Percentiles rank a stretch among this genome's conserved stretches.
Evolutionary conservation across 2,797 vertebrate species (phyloP).

Genomic region (Sebastes aleutianus): DNA sequence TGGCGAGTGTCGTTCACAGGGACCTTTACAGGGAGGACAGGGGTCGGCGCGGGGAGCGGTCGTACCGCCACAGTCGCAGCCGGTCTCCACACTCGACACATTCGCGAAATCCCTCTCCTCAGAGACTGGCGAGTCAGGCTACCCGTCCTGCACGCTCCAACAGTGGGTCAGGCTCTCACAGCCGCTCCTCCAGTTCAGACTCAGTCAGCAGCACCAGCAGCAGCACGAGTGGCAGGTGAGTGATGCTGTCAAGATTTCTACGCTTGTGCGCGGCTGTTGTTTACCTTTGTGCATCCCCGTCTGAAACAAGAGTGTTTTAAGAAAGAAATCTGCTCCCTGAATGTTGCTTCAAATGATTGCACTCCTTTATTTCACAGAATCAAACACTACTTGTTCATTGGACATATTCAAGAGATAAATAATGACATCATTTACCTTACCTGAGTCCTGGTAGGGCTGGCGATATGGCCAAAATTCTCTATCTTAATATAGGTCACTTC

Average conservation of each 20-base stretch:
- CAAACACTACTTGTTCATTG: neutral
- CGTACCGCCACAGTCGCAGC: conserved; percentile 94
- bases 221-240: conserved; percentile 98
- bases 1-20: conserved; percentile 97
- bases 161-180: conserved; percentile 92
- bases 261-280: neutral
- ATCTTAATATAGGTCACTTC: too few relatives aligned
- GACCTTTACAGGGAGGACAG: conserved; percentile 97
- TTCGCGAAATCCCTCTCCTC: conserved; percentile 94
- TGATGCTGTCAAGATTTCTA: conserved; percentile 5
- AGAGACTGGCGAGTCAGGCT: conserved; percentile 91
- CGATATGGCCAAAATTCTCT: too few relatives aligned
- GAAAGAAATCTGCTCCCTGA: neutral
- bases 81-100: conserved; percentile 95
- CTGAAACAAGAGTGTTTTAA: neutral
- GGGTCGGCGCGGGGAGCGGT: conserved; percentile 90
- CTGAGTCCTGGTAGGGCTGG: neutral
- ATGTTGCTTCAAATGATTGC: neutral
- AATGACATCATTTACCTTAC: neutral
- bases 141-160: conserved; percentile 88
- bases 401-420: neutral
- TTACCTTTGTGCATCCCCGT: conserved; percentile 4
- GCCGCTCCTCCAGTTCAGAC: conserved; percentile 97
- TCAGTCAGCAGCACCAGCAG: conserved; percentile 99
- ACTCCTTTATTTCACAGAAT: neutral